Evolutionary conservation across 2,888 invertebrate genomes (phyloP), one percentile per base, ranked within the genome.

Genomic region (Cryptocephalus primarius): DNA sequence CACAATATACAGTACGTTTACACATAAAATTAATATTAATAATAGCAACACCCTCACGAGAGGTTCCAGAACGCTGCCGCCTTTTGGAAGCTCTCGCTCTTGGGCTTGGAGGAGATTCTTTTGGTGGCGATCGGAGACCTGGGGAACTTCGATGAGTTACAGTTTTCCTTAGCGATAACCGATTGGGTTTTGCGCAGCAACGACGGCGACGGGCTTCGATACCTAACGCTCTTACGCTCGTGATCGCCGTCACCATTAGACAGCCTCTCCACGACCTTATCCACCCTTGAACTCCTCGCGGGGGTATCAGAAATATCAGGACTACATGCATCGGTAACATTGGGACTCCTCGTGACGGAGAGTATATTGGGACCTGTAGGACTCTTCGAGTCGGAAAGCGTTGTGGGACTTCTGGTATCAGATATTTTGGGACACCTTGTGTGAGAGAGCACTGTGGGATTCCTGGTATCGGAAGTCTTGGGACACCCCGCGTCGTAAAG

Each of bases 141-240:
- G 40, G 50, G 47, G n/a, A 33, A 44, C 22, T 54, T 42, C 42
- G 54, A 54, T 2, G 48, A 71, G 63, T 59, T 71, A 63, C 48
- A 70, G 67, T 49, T 71, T 49, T 64, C 64, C 52, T 63, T 71
- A 56, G 72, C 72, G 41, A 69, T 67, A 9, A 72, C 68, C 32
- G 72, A 68, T 55, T 68, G 69, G 50, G 71, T 72, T 68, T 74
- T 66, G 65, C 72, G 67, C 57, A 70, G 64, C 54, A 69, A 55
- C 52, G 69, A 59, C 4, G 67, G 64, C 3, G 74, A 73, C 46
- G 67, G 68, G 54, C 71, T 70, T 61, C 70, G 61, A 44, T 67
- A 71, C 48, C 65, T 60, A 42, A 67, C 61, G 51, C 64, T 61
- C n/a, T 54, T 45, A 8, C 43, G 32, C 2, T 48, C 48, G n/a